These are phyloP conservation scores for Vultur gryphus DNA, from an alignment of 2,797 vertebrate genomes.

Conservation along the genomic window DNA sequence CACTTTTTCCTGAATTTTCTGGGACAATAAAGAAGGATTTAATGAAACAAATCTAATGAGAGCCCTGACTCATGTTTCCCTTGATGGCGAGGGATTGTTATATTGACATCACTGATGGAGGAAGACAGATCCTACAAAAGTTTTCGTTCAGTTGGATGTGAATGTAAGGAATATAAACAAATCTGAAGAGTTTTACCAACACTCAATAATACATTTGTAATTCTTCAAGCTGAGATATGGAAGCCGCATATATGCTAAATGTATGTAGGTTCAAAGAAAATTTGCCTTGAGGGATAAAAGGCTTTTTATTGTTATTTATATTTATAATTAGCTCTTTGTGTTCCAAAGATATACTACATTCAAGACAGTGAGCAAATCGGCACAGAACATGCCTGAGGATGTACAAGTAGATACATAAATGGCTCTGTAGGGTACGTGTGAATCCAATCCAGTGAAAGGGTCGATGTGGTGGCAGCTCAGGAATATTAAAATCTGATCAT, in stretches of 20 bases:
- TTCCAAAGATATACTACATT: background rate
- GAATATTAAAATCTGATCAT: conserved; percentile 3
- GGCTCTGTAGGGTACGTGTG: background rate
- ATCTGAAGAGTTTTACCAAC: background rate
- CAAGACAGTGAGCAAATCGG: background rate
- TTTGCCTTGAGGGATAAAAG: background rate
- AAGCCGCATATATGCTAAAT: background rate
- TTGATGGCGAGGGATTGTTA: background rate
- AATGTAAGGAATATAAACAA: background rate
- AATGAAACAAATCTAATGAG: background rate
- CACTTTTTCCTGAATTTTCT: background rate
- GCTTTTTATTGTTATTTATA: background rate
- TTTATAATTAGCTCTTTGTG: conserved; percentile 1
- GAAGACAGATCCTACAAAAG: background rate
- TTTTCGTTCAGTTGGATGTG: background rate
- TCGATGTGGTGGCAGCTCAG: background rate
- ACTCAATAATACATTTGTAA: background rate
- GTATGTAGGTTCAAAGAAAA: background rate
- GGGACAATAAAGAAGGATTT: background rate
- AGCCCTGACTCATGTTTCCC: background rate
- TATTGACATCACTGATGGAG: background rate
- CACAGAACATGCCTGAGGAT: background rate
- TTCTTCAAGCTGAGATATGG: background rate
- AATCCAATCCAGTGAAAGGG: background rate
- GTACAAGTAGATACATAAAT: background rate